These are phyloP conservation scores for Ploceus nigricollis DNA, from an alignment of 2,113 vertebrate species.

Conservation along the genomic window DNA sequence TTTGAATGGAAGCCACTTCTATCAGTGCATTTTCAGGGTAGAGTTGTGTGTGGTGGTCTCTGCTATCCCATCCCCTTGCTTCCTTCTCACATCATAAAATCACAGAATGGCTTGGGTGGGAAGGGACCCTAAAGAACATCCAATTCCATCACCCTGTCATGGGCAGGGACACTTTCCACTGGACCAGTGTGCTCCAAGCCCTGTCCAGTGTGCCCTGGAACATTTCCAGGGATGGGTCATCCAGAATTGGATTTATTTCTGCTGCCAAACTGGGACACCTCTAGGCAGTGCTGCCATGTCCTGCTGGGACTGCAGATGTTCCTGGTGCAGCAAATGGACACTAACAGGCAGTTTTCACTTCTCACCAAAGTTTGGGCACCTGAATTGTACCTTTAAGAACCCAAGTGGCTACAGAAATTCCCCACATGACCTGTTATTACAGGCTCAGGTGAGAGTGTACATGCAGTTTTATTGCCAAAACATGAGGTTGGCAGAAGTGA, in stretches of 20 bases:
- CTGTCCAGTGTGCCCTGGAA: not conserved
- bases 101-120: not conserved
- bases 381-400: not conserved
- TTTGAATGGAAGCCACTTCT: not conserved
- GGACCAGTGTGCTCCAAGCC: not conserved
- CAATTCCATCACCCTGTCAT: not conserved
- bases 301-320: not conserved
- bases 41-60: not conserved
- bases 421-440: conserved; percentile 30
- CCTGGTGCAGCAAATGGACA: not conserved
- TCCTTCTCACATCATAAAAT: not conserved
- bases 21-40: accelerated
- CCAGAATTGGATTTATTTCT: not conserved
- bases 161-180: not conserved
- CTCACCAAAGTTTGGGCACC: not conserved
- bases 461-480: conserved; percentile 32
- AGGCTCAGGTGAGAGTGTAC: not conserved
- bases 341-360: not conserved
- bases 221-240: not conserved
- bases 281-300: not conserved
- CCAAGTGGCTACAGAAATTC: not conserved
- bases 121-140: not conserved
- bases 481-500: conserved; percentile 37
- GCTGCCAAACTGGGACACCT: not conserved
- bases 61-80: accelerated